Base-by-base conservation (phyloP, 2,113 vertebrate genomes). In the Cryptoleucopteryx plumbea region DNA sequence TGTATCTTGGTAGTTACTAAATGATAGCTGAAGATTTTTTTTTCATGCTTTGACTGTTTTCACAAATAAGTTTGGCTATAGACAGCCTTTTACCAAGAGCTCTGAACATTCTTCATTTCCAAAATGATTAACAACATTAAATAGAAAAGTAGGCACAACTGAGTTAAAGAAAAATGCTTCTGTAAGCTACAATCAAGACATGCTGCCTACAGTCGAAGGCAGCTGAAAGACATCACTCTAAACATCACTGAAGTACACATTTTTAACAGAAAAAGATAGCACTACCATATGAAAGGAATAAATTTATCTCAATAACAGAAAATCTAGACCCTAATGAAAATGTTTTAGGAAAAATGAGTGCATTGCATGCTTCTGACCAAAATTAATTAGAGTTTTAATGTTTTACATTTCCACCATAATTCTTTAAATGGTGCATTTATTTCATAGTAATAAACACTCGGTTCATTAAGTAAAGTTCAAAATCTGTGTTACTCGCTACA, bases 381-480 rank as follows among this genome's bases (percentile, higher is more conserved):
- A 98, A 98, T 98, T 98, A 98, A 98, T 98, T 98, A 97, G 96
- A 97, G 82, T 96, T 98, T 97, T 98, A 98, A 97, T 85, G 81
- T 98, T 98, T 97, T 97, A 97, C 93, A 96, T 93, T 97, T 97
- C 86, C 96, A 97, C 96, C 94, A 96, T 98, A 98, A 98, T 98
- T 98, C 97, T 98, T 97, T 98, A 98, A 98, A 98, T 97, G 98
- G 97, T 98, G 98, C 98, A 93, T 95, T 98, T 97, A 97, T 97
- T 98, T 98, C 96, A 97, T 96, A 98, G 98, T 98, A 98, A 99
- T 99, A 99, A 99, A 99, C 98, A 98, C 96, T 97, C 18, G 98
- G 98, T 98, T 99, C 99, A 99, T 99, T 99, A 99, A 98, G 96
- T 98, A 97, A 98, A 98, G 98, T 97, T 98, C 98, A 98, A 97